These are phyloP conservation scores for Megathymus violae DNA, from an alignment of 1,140 invertebrate genomes.

Conservation along the genomic window DNA sequence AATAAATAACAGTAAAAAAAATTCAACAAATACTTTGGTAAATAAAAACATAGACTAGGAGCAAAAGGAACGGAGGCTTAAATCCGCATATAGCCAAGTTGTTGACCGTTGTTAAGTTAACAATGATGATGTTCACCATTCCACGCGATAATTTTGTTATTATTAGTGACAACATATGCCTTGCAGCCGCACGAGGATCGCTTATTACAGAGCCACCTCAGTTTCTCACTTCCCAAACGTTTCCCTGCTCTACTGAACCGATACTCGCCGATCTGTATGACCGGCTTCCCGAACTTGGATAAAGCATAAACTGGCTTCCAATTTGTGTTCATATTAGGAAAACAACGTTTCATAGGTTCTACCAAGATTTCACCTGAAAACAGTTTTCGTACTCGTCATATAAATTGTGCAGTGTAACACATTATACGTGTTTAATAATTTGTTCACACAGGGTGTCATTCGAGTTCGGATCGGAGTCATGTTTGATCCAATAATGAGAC, in stretches of 20 bases:
- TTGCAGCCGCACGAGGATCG: constrained; percentile 34
- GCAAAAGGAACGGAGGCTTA: background rate
- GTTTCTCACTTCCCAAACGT: background rate
- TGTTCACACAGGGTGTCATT: too few species aligned
- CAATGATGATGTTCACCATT: constrained; percentile 48
- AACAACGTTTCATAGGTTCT: too few species aligned
- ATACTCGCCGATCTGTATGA: too few species aligned
- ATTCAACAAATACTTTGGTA: background rate
- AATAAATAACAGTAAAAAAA: too few species aligned
- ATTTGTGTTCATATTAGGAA: background rate
- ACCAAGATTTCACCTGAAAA: background rate
- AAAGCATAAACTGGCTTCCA: constrained; percentile 19
- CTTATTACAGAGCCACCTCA: constrained; percentile 28
- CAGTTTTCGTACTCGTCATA: background rate
- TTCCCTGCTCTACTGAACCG: constrained; percentile 37
- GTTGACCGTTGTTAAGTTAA: too few species aligned
- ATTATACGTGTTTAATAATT: too few species aligned
- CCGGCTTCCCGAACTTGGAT: constrained; percentile 36
- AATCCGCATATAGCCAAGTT: too few species aligned
- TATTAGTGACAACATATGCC: constrained; percentile 41
- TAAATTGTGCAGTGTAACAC: background rate
- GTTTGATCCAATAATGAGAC: too few species aligned
- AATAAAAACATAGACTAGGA: background rate
- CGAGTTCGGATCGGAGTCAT: too few species aligned
- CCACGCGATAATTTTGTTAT: constrained; percentile 33